Conservation (phyloP, 2,113 vertebrate genomes). For the Dolichallabes microphthalmus region DNA sequence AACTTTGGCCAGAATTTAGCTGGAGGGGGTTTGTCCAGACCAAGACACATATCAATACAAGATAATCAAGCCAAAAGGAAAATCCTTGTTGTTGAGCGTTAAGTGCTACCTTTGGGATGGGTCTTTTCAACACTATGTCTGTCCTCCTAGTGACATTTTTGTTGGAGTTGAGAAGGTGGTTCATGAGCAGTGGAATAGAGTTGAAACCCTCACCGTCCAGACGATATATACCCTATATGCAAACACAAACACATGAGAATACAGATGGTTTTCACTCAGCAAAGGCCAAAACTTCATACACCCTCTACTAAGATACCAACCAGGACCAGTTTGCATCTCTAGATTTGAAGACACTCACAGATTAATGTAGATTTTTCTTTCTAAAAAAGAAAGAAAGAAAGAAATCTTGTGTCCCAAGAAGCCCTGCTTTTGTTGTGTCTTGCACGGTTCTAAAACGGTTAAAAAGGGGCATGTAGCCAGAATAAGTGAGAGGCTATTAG, state of each 20-base stretch:
- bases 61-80: not conserved
- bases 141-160: constrained; percentile 85
- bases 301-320: not conserved
- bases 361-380: no score
- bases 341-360: not conserved
- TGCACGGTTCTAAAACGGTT: not conserved
- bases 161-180: constrained; percentile 76
- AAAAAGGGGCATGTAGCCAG: not conserved
- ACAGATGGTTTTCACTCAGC: not conserved
- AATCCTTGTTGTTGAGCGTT: no score
- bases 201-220: constrained; percentile 88
- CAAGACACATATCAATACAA: not conserved
- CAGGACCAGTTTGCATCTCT: not conserved
- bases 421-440: not conserved
- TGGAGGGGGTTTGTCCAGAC: not conserved
- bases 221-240: constrained; percentile 81
- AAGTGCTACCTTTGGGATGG: constrained; percentile 78
- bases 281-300: not conserved
- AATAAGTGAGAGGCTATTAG: not conserved
- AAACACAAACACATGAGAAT: constrained; percentile 26
- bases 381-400: not conserved
- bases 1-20: not conserved
- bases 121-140: constrained; percentile 75
- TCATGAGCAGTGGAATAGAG: constrained; percentile 83
- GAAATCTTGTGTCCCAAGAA: not conserved